Evolutionary conservation across 1,140 invertebrate genomes (phyloP), one percentile per base, ranked within the genome.

Genomic region (Macrostomum lignano): DNA sequence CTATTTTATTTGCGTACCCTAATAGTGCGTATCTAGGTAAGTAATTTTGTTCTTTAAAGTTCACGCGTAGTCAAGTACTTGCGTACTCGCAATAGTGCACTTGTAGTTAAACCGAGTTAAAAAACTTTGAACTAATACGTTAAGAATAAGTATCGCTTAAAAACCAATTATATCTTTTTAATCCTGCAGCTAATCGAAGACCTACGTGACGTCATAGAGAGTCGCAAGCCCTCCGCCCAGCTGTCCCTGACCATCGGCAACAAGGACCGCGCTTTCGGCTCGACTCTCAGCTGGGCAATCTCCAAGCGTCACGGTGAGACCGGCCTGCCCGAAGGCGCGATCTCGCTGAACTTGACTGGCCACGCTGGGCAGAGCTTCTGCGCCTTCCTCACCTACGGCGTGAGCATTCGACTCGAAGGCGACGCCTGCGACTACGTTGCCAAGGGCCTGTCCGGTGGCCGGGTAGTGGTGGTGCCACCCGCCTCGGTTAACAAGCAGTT

Each of bases 291-390:
- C 43, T 88, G 93, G 51, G 67, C 81, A 44, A 78, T 93, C 49
- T 77, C 81, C 3, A 70, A 76, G 52, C 75, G 74, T 65, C 75
- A 70, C 51, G 71, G 74, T 9, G 82, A 93, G 42, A 59, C 63
- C 20, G 86, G 88, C 25, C 58, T 96, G 15, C 75, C 81, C 6
- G 67, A 71, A 1, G 68, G 70, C 39, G 72, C 68, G 39, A 78
- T 96, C 36, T 70, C 76, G 41, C 74, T 98, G 23, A 67, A 66
- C 30, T 55, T 94, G 21, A 72, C 61, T 38, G 88, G 88, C 6
- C 84, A 79, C n/a, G 88, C 84, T 17, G 88, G 88, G 20, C 88
- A 98, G 60, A 93, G 81, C 50, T 94, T 98, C 60, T 82, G 88
- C 55, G 84, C 86, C n/a, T 98, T 96, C 60, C 58, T 96, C 38